These are phyloP conservation scores for Sebastes miniatus DNA, from an alignment of 2,797 vertebrate genomes.

Conservation along the genomic window DNA sequence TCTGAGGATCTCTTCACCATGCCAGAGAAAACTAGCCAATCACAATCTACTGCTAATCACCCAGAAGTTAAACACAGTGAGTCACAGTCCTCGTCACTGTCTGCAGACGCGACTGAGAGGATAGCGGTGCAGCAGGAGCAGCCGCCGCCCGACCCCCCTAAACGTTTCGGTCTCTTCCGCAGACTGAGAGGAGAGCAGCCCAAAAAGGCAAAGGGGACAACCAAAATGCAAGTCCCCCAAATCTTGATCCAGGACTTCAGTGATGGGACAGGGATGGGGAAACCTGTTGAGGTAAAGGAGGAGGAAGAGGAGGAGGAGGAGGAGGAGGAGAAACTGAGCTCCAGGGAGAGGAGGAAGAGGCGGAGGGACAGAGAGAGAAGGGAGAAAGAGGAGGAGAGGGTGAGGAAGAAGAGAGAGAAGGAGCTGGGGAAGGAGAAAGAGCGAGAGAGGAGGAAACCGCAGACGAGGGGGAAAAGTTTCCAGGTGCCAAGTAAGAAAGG, in stretches of 20 bases:
- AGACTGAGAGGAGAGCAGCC: conserved; percentile 70
- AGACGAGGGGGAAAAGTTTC: conserved; percentile 85
- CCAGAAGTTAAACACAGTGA: conserved; percentile 16
- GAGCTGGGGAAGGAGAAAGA: conserved; percentile 80
- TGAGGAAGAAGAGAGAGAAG: conserved; percentile 72
- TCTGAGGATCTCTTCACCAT: conserved; percentile 74
- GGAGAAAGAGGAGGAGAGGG: conserved; percentile 69
- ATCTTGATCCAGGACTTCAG: conserved; percentile 86
- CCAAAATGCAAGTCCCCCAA: conserved; percentile 77
- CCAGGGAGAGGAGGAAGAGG: conserved; percentile 75
- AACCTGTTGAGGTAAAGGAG: conserved; percentile 29
- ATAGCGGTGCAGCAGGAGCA: not conserved
- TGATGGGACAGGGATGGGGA: conserved; percentile 40
- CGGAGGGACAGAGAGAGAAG: conserved; percentile 77
- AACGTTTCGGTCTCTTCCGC: conserved; percentile 77
- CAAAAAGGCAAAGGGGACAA: conserved; percentile 24
- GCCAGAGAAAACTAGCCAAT: conserved; percentile 46
- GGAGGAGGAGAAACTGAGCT: conserved; percentile 68
- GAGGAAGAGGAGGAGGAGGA: conserved; percentile 66
- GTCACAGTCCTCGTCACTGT: not conserved
- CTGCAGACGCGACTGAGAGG: not conserved
- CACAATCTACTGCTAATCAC: not conserved
- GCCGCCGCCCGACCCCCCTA: conserved; percentile 26
- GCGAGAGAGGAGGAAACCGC: conserved; percentile 82
- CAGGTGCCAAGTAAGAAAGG: conserved; percentile 65